Base-by-base conservation (phyloP, 92 coral and sea anemone genomes). In the Epizoanthus scotinus region DNA sequence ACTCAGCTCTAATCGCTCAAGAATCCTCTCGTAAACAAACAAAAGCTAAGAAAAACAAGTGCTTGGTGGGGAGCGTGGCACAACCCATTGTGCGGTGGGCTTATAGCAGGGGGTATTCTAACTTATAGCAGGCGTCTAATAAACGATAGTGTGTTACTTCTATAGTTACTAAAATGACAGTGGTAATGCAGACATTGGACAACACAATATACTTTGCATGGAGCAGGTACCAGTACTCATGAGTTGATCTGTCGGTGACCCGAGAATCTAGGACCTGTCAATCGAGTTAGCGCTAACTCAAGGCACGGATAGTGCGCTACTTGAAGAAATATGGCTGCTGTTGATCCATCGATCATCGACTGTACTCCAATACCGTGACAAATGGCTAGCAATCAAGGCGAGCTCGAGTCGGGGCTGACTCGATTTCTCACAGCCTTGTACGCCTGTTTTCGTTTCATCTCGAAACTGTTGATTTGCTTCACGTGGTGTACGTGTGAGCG, bases 401-500 rank as follows among this genome's bases (percentile, higher is more conserved):
- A 91, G 22, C 73, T 92, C 20, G 97, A 93, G 78, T 82, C 94
- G 21, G 94, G 97, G 0, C 67, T 93, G 8, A 93, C 97, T 10
- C 88, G 91, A 19, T 93, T 93, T 58, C 89, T 93, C 71, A 83
- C 84, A 67, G 86, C 92, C 8, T 63, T 90, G 54, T 93, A 93
- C 59, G 87, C 91, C 29, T 93, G 97, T 59, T 93, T 93, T 77
- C 92, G 94, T 22, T 87, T 90, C 52, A 84, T 90, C 67, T 93
- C 97, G 24, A 90, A 86, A 56, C 77, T 93, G 67, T 77, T 93
- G n/a, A 86, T 93, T 19, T 91, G 89, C 21, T 90, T 88, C 79
- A 93, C 91, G 77, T 90, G 91, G 73, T 93, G 97, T 47, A 90
- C 91, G 77, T 93, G 97, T 55, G 88, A 89, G 62, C 67, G 86